A percentile compares a stretch with the other conserved stretches of the same genome.
phyloP scores from a whole-genome alignment of 2,113 vertebrate species.

The Hippolais icterina region DNA sequence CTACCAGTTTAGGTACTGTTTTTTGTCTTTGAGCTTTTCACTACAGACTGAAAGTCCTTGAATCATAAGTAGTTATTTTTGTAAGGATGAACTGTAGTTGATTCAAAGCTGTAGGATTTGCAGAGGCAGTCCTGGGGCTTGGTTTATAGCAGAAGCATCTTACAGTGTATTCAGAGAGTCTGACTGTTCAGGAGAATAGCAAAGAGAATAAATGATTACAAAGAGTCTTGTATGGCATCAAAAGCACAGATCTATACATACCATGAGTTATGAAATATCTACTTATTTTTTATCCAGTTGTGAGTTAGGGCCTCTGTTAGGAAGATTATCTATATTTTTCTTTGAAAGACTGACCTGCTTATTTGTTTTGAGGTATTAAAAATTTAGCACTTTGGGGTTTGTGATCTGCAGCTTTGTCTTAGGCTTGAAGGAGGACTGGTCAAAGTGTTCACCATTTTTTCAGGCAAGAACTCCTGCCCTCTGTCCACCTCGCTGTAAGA shows the following conservation, averaged over 20 bases:
- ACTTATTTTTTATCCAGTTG: neutral
- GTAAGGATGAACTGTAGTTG: neutral
- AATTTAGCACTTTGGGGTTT: neutral
- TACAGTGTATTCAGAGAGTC: neutral
- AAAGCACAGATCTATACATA: neutral
- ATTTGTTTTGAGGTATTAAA: neutral
- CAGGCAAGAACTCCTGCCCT: neutral
- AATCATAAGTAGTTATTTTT: neutral
- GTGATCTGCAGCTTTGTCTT: neutral
- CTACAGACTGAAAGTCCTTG: neutral
- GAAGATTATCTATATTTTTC: neutral
- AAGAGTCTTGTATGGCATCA: fast-evolving
- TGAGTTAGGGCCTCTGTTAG: neutral
- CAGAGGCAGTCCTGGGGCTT: neutral
- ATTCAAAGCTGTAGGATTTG: neutral
- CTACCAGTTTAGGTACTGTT: neutral
- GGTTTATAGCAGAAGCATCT: neutral
- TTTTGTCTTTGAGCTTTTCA: neutral
- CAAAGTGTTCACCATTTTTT: neutral
- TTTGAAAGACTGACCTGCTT: neutral
- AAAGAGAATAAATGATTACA: neutral
- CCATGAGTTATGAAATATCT: neutral
- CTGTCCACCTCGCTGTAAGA: neutral
- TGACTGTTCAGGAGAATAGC: neutral
- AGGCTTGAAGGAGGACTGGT: neutral